Evolutionary conservation across 2,113 vertebrate genomes (phyloP).

Genomic region (Onychostruthus taczanowskii): DNA sequence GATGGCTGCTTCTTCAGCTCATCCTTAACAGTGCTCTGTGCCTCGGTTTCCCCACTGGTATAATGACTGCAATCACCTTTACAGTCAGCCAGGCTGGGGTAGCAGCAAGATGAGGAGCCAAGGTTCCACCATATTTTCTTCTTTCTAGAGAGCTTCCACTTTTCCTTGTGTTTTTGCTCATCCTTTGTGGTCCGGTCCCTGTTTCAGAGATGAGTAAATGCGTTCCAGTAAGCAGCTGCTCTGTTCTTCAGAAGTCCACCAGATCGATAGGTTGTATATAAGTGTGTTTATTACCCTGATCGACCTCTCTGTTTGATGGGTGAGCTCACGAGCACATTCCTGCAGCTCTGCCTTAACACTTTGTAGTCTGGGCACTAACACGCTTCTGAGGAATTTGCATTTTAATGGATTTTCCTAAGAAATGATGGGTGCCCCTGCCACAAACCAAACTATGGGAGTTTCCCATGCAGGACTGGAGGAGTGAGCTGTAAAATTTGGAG

Average conservation of each 20-base stretch:
- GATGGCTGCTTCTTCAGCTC: neutral
- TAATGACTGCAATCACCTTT: neutral
- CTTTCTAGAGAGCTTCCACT: neutral
- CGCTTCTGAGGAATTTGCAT: neutral
- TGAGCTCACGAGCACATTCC: neutral
- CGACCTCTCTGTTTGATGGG: conserved; percentile 42
- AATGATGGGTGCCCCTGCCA: neutral
- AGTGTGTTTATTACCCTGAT: conserved; percentile 49
- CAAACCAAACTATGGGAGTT: neutral
- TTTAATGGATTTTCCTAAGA: neutral
- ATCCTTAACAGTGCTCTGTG: neutral
- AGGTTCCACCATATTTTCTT: neutral
- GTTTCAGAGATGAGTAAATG: neutral
- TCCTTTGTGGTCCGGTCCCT: neutral
- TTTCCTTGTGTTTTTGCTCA: neutral
- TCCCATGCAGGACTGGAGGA: neutral
- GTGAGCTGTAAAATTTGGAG: neutral
- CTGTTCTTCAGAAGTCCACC: neutral
- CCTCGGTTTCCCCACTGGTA: neutral
- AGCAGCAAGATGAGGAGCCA: neutral
- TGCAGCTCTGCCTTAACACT: neutral
- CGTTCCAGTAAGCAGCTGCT: neutral
- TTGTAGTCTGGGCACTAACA: rapidly evolving
- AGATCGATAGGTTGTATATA: conserved; percentile 39
- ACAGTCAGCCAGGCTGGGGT: neutral